These are phyloP conservation scores for Halichoerus grypus DNA, from an alignment of 2,113 vertebrate genomes.

Conservation along the genomic window DNA sequence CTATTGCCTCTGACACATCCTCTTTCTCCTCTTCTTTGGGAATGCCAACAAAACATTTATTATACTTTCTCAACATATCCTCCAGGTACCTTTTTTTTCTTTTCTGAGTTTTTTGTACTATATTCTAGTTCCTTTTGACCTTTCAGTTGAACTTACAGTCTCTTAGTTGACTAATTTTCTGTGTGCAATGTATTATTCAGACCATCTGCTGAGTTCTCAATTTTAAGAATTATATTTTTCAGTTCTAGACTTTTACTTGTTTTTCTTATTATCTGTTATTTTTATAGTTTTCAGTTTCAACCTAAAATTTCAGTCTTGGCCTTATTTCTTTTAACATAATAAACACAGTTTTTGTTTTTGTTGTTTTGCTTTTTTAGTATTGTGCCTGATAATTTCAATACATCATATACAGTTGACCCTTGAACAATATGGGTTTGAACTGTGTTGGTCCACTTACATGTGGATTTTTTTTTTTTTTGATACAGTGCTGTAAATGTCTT, in stretches of 20 bases:
- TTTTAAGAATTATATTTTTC: not conserved
- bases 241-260: not conserved
- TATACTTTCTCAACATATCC: not conserved
- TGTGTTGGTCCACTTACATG: not conserved
- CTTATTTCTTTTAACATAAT: not conserved
- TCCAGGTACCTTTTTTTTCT: not conserved
- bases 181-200: conserved; percentile 3
- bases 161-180: not conserved
- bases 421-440: not conserved
- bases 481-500: not conserved
- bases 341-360: not conserved
- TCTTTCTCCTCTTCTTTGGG: not conserved
- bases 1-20: not conserved
- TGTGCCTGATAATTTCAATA: not conserved
- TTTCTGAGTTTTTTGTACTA: not conserved
- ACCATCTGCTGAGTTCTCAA: not conserved
- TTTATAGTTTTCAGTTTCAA: conserved; percentile 16
- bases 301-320: not conserved
- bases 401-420: not conserved
- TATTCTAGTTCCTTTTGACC: not conserved
- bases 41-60: not conserved
- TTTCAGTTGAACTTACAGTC: not conserved
- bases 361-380: not conserved
- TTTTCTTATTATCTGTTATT: not conserved
- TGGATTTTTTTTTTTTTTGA: not conserved